Conservation (phyloP, 2,113 vertebrate species). For the Nycticebus coucang region DNA sequence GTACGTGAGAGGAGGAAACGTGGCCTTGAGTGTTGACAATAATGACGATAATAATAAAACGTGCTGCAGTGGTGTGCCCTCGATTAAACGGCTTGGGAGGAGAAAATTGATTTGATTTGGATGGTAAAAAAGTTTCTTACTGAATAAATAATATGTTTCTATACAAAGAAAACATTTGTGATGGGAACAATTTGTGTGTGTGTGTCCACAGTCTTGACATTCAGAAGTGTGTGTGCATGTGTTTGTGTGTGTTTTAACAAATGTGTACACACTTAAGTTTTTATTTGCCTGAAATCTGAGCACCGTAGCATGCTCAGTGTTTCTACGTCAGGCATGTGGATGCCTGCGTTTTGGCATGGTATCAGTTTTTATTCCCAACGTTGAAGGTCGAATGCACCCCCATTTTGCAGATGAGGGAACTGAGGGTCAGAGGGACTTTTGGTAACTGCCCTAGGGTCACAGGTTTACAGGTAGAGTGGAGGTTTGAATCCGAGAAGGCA, state of each 20-base stretch:
- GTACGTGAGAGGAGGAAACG: constrained; percentile 60
- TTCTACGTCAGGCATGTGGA: not conserved
- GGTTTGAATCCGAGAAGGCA: not conserved
- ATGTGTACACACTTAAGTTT: not conserved
- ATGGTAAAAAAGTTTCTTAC: constrained; percentile 31
- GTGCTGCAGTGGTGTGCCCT: not conserved
- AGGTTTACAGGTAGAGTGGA: not conserved
- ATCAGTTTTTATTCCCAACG: not conserved
- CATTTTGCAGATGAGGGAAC: not conserved
- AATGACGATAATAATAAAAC: constrained; percentile 28
- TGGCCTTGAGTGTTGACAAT: constrained; percentile 64
- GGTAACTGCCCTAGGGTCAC: not conserved
- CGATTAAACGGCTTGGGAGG: not conserved
- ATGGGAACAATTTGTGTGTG: not conserved
- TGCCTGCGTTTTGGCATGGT: not conserved
- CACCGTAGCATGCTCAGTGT: not conserved
- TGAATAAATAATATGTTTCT: constrained; percentile 55
- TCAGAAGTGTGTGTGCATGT: not conserved
- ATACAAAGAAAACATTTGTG: constrained; percentile 25
- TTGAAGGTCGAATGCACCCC: not conserved
- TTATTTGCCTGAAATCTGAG: not conserved
- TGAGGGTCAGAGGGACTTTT: not conserved
- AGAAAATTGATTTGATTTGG: constrained; percentile 28
- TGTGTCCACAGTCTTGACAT: not conserved
- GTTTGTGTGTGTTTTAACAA: not conserved